Evolutionary conservation across 2,797 vertebrate species (phyloP), one percentile per base, ranked within the genome.

Genomic region (Falco naumanni): DNA sequence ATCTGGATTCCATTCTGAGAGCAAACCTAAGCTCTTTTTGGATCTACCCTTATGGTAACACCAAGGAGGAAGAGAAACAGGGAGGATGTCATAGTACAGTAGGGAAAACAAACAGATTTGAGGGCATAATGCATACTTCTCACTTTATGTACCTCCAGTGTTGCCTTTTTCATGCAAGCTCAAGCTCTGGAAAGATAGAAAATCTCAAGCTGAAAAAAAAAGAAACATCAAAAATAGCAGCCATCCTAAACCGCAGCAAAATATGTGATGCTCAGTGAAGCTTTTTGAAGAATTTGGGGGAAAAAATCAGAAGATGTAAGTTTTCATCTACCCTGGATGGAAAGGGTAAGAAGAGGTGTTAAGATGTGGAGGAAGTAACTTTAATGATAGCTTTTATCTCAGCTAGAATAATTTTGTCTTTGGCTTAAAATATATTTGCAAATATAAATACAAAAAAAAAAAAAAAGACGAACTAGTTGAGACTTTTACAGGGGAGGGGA

Each of bases 1-100:
- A 95, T 96, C 92, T 96, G 95, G 89, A 95, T 97, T 91, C 75
- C 61, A 96, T 96, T 94, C 87, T 3, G 8, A 92, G 75, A 85
- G 45, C 7, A 77, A 92, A 89, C 91, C 64, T 48, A 92, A 82
- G 45, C 26, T 94, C 41, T 31, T 93, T 77, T 89, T 91, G 56
- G 60, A 77, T 83, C 45, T 77, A 56, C 10, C 11, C 15, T 71
- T 53, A 68, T 22, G 77, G n/a, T 80, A 89, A 74, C 53, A 77
- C 37, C 45, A 80, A 80, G 83, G 26, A 84, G 48, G 53, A 92
- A 89, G 29, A 89, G 75, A 91, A 96, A 83, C 5, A 80, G 37
- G 60, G 60, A 71, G 28, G 18, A 64, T 89, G 50, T 19, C n/a
- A 43, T 60, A 13, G 16, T 94, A 16, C 45, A 84, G 66, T 31